A percentile compares a stretch with the other conserved stretches of the same genome.
phyloP scores from a whole-genome alignment of 2,888 invertebrate species.

The Thymelicus acteon region DNA sequence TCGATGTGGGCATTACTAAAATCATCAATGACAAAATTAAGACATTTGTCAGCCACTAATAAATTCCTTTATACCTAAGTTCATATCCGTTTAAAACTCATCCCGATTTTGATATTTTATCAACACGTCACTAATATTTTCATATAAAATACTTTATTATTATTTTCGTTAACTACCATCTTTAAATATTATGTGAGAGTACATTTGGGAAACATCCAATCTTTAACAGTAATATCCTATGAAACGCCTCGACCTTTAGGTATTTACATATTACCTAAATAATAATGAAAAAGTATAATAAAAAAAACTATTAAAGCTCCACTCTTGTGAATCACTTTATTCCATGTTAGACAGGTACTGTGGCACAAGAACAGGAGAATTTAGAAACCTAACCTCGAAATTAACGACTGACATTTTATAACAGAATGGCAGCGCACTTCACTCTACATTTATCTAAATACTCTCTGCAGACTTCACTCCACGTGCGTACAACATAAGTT shows the following conservation, averaged over 20 bases:
- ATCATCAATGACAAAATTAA: slow-evolving; percentile 24
- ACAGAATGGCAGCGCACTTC: slow-evolving; percentile 64
- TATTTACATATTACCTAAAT: slow-evolving; percentile 73
- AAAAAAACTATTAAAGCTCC: slow-evolving; percentile 62
- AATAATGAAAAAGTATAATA: slow-evolving; percentile 49
- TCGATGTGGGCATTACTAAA: slow-evolving; percentile 14
- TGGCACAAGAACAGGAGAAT: slow-evolving; percentile 67
- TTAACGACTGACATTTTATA: slow-evolving; percentile 59
- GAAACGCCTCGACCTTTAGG: slow-evolving; percentile 68
- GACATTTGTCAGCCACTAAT: slow-evolving; percentile 28
- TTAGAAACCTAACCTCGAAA: slow-evolving; percentile 57
- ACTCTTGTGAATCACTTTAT: slow-evolving; percentile 66
- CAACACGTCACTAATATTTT: slow-evolving; percentile 29
- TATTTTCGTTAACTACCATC: slow-evolving; percentile 35
- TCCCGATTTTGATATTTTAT: slow-evolving; percentile 43
- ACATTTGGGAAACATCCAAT: slow-evolving; percentile 55
- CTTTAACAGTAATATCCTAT: slow-evolving; percentile 59
- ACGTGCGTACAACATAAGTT: slow-evolving; percentile 46
- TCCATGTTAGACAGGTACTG: slow-evolving; percentile 61
- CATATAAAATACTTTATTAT: slow-evolving; percentile 40
- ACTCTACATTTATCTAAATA: slow-evolving; percentile 48
- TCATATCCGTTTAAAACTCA: slow-evolving; percentile 22
- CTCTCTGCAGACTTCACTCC: slow-evolving; percentile 52
- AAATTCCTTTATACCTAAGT: slow-evolving; percentile 25
- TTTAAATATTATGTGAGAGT: slow-evolving; percentile 32